Evolutionary conservation across 2,888 invertebrate genomes (phyloP).

Genomic region (Polydrusus cervinus): DNA sequence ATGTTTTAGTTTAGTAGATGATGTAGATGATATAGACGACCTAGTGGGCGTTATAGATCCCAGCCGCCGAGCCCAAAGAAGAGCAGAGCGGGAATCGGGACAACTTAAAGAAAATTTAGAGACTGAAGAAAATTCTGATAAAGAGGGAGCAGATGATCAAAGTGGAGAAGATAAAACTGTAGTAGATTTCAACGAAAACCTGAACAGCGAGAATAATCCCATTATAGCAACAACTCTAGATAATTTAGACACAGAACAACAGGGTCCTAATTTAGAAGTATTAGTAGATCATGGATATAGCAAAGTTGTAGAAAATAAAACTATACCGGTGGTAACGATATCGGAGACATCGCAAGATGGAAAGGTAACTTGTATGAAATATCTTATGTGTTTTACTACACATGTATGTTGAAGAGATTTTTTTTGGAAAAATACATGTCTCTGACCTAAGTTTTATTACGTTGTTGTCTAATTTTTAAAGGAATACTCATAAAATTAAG

Average conservation of each 20-base stretch:
- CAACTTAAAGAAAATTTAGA: slow-evolving; percentile 1
- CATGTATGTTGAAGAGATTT: slow-evolving; percentile 9
- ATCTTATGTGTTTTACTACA: neutral
- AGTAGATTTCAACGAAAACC: slow-evolving; percentile 12
- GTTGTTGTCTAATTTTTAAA: too few species aligned
- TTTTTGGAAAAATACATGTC: neutral
- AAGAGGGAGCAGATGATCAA: slow-evolving; percentile 5
- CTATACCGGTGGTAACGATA: neutral
- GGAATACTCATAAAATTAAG: too few species aligned
- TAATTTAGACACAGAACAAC: neutral
- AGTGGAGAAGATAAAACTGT: neutral
- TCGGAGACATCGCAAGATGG: neutral
- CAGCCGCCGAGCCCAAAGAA: neutral
- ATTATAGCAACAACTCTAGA: neutral
- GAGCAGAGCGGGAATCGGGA: neutral
- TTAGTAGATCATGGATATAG: neutral
- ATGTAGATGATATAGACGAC: too few species aligned
- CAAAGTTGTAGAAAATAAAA: neutral
- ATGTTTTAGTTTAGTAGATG: neutral
- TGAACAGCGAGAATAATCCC: neutral
- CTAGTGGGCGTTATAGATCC: neutral
- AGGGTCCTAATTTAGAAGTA: neutral
- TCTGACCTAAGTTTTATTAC: too few species aligned
- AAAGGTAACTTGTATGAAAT: neutral
- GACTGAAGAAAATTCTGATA: slow-evolving; percentile 19